phyloP scores from a whole-genome alignment of 35 echinoderm and acorn worm species.

The Lytechinus variegatus region DNA sequence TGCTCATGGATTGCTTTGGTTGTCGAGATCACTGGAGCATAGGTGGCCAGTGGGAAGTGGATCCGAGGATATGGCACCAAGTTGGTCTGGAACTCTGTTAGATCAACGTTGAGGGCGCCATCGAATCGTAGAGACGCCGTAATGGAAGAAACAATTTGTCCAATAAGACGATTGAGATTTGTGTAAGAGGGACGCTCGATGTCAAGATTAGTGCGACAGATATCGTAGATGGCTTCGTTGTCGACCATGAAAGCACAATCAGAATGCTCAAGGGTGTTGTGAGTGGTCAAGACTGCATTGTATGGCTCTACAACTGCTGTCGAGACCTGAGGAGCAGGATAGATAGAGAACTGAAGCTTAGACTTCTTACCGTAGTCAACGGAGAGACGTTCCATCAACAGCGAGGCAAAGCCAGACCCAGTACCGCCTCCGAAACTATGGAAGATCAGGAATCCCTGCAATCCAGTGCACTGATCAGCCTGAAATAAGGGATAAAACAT shows the following conservation, averaged over 20 bases:
- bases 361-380: neutral
- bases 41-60: neutral
- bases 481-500: constrained; percentile 26
- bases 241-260: neutral
- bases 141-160: neutral
- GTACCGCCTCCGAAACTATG: neutral
- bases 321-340: neutral
- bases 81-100: neutral
- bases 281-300: neutral
- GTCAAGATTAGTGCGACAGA: neutral
- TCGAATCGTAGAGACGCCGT: neutral
- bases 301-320: neutral
- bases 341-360: neutral
- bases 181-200: neutral
- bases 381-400: neutral
- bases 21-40: neutral
- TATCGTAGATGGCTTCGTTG: constrained; percentile 10
- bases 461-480: neutral
- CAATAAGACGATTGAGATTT: neutral
- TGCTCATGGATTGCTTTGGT: neutral
- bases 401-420: neutral
- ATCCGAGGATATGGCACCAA: neutral
- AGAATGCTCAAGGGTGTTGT: neutral
- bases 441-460: neutral
- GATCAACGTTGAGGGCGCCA: neutral